Evolutionary conservation across 2,888 invertebrate species (phyloP), one percentile per base, ranked within the genome.

Genomic region (Thymelicus lineola): DNA sequence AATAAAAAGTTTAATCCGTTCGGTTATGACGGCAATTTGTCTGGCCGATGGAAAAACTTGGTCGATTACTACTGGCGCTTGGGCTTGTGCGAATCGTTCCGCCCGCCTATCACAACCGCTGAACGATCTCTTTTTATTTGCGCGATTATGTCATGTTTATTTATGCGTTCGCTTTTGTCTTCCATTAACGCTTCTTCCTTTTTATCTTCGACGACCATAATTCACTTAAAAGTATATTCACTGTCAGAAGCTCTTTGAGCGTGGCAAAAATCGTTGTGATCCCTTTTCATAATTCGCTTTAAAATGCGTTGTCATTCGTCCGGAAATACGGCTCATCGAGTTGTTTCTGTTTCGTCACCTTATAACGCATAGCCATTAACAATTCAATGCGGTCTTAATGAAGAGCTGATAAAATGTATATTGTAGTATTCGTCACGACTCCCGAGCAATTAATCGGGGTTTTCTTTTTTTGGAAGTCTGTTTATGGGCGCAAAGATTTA

Each of bases 1-100:
- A 93, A 92, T 93, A 93, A 93, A 93, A 93, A 93, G 92, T 93
- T 93, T 92, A 93, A 93, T 93, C 91, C 91, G 89, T 91, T 90
- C 90, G 86, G 90, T 93, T 93, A 93, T 93, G 93, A 90, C 86
- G 86, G 92, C 86, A 90, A 93, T 93, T 93, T 93, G 91, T 93
- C 91, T 91, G 88, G 80, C 77, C 87, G 87, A 91, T 91, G 91
- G 93, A 91, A 91, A 93, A 93, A 92, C 87, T 93, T 93, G 89
- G 83, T 86, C 89, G 91, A 90, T 91, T 91, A 91, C 77, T 73
- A 84, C 86, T 86, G 84, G 86, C 86, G 85, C 82, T 79, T 74
- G 75, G 76, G 71, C 73, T 72, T 77, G 75, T 75, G 76, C 77
- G 68, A 80, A 83, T 80, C 81, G 81, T 74, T 77, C 77, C 78